These are phyloP conservation scores for Dyspetes luteomarginatus DNA, from an alignment of 2,888 invertebrate species.

Conservation along the genomic window DNA sequence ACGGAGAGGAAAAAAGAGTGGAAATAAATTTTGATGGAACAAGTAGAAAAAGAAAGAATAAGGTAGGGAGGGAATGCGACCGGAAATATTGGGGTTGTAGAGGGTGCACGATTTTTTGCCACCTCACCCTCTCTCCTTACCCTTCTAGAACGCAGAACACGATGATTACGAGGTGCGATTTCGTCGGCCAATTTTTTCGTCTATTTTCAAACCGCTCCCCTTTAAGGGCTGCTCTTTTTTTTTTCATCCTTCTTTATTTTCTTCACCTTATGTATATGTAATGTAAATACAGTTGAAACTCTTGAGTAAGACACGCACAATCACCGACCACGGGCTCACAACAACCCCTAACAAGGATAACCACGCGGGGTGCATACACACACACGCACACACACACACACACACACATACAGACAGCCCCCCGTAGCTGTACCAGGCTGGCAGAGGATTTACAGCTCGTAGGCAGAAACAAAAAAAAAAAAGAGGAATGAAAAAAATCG, in stretches of 20 bases:
- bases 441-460: slow-evolving; percentile 58
- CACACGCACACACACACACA: slow-evolving; percentile 3
- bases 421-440: slow-evolving; percentile 14
- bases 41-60: slow-evolving; percentile 30
- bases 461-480: slow-evolving; percentile 42
- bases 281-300: too few relatives aligned
- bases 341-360: slow-evolving; percentile 63
- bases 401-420: slow-evolving; percentile 3
- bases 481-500: slow-evolving; percentile 27
- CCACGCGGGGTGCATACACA: slow-evolving; percentile 34
- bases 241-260: slow-evolving; percentile 37
- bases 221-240: slow-evolving; percentile 14
- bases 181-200: slow-evolving; percentile 64
- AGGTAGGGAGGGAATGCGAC: slow-evolving; percentile 33
- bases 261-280: slow-evolving; percentile 21
- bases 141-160: slow-evolving; percentile 44
- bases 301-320: slow-evolving; percentile 61
- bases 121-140: slow-evolving; percentile 16
- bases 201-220: slow-evolving; percentile 34
- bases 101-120: slow-evolving; percentile 33
- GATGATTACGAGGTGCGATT: slow-evolving; percentile 69
- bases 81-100: slow-evolving; percentile 68
- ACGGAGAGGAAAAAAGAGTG: slow-evolving; percentile 55
- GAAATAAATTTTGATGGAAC: slow-evolving; percentile 42
- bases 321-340: slow-evolving; percentile 49